phyloP scores from a whole-genome alignment of 1,140 invertebrate genomes.

The Ostrea edulis region DNA sequence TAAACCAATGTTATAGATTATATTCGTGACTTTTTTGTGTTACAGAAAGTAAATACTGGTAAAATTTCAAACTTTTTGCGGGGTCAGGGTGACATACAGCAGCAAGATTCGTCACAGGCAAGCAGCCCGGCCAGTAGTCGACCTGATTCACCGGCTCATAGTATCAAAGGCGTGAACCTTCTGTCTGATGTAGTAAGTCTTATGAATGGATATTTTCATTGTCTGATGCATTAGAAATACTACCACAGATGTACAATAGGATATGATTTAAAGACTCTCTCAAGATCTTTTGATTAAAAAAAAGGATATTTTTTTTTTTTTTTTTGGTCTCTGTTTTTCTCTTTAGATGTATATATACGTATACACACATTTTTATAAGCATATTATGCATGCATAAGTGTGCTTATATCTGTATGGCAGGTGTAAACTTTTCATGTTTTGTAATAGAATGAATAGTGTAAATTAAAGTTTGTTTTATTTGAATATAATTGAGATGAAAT shows the following conservation, averaged over 20 bases:
- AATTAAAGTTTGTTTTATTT: no score
- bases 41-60: neutral
- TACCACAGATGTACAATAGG: neutral
- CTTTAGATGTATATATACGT: no score
- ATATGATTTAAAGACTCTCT: no score
- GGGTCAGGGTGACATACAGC: conserved; percentile 21
- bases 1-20: neutral
- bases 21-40: neutral
- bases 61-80: conserved; percentile 31
- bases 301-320: no score
- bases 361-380: no score
- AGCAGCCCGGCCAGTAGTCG: conserved; percentile 71
- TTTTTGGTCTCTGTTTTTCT: no score
- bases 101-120: neutral
- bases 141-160: conserved; percentile 75
- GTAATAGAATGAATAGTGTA: no score
- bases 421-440: no score
- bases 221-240: neutral
- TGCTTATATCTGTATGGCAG: no score
- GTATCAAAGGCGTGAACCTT: conserved; percentile 86
- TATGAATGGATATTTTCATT: neutral
- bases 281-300: no score
- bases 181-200: conserved; percentile 88
- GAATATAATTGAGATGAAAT: no score
- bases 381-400: no score